Evolutionary conservation across 2,888 invertebrate genomes (phyloP).

Genomic region (Monoplex corrugatus): DNA sequence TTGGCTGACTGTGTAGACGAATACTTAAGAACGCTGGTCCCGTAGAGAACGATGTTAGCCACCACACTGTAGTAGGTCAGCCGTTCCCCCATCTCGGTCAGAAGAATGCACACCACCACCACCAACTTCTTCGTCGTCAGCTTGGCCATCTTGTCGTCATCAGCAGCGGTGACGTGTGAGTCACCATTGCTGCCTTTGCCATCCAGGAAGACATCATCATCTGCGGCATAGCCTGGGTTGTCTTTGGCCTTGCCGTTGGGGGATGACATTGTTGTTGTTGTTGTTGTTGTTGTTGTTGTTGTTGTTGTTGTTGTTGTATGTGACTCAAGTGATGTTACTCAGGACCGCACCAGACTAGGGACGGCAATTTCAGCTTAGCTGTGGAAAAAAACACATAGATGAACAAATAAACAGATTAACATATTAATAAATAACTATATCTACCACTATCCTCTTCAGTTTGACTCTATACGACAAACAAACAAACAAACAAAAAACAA

Average conservation of each 20-base stretch:
- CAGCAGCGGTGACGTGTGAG: not conserved
- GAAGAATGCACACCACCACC: constrained; percentile 64
- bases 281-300: not conserved
- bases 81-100: constrained; percentile 75
- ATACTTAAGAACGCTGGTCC: constrained; percentile 66
- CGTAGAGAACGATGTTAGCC: constrained; percentile 76
- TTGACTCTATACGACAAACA: too few relatives aligned
- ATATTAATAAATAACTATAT: too few relatives aligned
- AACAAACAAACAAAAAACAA: too few relatives aligned
- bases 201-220: not conserved
- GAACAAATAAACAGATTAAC: not conserved
- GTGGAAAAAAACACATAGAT: not conserved
- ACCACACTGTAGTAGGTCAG: constrained; percentile 76
- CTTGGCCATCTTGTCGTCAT: not conserved
- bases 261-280: not conserved
- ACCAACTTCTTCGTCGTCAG: constrained; percentile 35
- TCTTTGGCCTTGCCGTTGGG: not conserved
- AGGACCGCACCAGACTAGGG: not conserved
- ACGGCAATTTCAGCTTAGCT: not conserved
- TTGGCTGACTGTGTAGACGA: constrained; percentile 65
- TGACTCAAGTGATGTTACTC: not conserved
- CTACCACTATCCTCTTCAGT: too few relatives aligned
- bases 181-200: too few relatives aligned
- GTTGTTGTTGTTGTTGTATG: not conserved
- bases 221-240: not conserved